Conservation (phyloP, 2,113 vertebrate species). For the Pterophyllum scalare region DNA sequence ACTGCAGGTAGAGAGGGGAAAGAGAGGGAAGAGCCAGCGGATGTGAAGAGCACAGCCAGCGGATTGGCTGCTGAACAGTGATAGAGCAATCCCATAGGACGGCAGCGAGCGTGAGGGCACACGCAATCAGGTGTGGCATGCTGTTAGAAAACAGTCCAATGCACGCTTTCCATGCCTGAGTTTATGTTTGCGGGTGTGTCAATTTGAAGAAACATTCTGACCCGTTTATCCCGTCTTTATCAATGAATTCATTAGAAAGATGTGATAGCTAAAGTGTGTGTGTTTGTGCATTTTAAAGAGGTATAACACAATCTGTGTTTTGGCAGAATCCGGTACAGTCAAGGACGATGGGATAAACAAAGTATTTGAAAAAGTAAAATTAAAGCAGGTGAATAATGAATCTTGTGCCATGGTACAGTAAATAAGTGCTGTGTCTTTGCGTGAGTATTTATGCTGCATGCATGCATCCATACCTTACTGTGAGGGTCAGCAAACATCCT, state of each 20-base stretch:
- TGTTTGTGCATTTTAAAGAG: background rate
- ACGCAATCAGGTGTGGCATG: conserved; percentile 72
- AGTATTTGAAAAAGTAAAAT: conserved; percentile 45
- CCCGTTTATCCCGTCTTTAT: conserved; percentile 37
- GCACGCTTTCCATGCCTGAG: conserved; percentile 72
- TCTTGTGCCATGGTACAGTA: conserved; percentile 3
- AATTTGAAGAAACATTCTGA: conserved; percentile 2
- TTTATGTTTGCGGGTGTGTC: conserved; percentile 28
- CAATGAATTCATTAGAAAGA: background rate
- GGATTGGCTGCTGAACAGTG: conserved; percentile 42
- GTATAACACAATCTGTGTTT: conserved; percentile 19
- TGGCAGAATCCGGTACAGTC: conserved; percentile 82
- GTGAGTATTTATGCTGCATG: conserved; percentile 34
- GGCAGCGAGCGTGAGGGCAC: conserved; percentile 59
- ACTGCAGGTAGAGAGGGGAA: conserved; percentile 28
- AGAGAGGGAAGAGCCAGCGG: conserved; percentile 27
- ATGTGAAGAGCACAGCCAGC: conserved; percentile 45
- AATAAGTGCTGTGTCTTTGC: conserved; percentile 8
- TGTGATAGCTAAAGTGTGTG: background rate
- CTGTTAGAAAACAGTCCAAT: conserved; percentile 69
- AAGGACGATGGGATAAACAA: conserved; percentile 62
- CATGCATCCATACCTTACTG: conserved; percentile 90
- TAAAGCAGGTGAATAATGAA: conserved; percentile 53
- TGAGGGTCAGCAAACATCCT: conserved; percentile 99
- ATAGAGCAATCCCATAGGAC: conserved; percentile 59